Conservation (phyloP, 2,113 vertebrate genomes). For the Cheirogaleus medius region DNA sequence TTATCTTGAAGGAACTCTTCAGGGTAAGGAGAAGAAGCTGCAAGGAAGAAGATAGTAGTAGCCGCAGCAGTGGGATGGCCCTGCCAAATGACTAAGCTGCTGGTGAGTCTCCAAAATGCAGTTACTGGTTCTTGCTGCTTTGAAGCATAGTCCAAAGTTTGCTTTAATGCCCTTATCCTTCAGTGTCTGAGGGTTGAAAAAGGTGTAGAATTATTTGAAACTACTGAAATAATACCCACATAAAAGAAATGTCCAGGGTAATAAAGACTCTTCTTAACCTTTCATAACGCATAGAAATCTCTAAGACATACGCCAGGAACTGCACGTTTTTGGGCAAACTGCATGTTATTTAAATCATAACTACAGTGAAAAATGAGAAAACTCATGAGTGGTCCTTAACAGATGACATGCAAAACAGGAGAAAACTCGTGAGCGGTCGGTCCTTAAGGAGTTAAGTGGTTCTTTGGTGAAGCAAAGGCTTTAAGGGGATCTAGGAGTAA, state of each 20-base stretch:
- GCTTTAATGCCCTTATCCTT: neutral
- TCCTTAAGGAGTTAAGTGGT: too few relatives aligned
- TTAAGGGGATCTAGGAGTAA: neutral
- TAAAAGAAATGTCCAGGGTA: neutral
- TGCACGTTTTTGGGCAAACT: too few relatives aligned
- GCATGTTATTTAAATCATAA: too few relatives aligned
- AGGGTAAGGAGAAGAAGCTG: constrained; percentile 1
- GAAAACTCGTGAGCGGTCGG: too few relatives aligned
- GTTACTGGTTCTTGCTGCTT: neutral
- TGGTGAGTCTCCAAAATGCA: neutral
- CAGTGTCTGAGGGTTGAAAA: neutral
- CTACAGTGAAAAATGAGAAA: too few relatives aligned
- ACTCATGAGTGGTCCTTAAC: too few relatives aligned
- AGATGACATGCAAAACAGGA: too few relatives aligned
- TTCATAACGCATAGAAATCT: too few relatives aligned
- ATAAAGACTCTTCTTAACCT: neutral
- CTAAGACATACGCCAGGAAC: too few relatives aligned
- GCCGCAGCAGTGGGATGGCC: neutral
- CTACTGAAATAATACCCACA: neutral
- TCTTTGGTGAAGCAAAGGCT: neutral
- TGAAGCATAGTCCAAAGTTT: neutral
- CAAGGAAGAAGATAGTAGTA: neutral
- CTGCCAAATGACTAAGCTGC: neutral
- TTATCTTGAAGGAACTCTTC: neutral
- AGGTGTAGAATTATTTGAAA: neutral